Conservation (phyloP, 2,113 vertebrate genomes). For the Solea solea region DNA sequence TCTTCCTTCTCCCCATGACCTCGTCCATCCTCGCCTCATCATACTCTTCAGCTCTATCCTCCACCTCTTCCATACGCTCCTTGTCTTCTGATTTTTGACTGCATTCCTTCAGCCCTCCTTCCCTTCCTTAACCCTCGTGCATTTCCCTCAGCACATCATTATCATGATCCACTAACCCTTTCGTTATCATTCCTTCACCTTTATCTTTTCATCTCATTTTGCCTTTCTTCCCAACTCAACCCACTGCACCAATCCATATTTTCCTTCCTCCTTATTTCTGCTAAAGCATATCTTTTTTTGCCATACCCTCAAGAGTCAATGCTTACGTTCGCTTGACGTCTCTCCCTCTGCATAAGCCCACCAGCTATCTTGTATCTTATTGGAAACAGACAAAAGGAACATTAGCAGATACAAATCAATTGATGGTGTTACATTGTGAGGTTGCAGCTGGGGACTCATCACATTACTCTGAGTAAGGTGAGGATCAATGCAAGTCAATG, state of each 20-base stretch:
- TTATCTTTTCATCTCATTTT: slow-evolving; percentile 32
- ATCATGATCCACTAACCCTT: slow-evolving; percentile 40
- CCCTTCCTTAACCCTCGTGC: slow-evolving; percentile 16
- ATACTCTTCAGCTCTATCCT: slow-evolving; percentile 20
- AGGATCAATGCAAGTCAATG: slow-evolving; percentile 69
- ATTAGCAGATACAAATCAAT: slow-evolving; percentile 65
- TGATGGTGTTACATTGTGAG: slow-evolving; percentile 50
- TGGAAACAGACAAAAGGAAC: slow-evolving; percentile 52
- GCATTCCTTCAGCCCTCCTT: slow-evolving; percentile 30
- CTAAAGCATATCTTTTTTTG: slow-evolving; percentile 14
- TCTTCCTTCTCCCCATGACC: slow-evolving; percentile 18
- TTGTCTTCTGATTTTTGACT: slow-evolving; percentile 52
- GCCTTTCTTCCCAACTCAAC: slow-evolving; percentile 23
- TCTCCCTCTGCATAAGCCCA: background rate
- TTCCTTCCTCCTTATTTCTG: slow-evolving; percentile 20
- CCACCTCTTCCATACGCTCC: slow-evolving; percentile 29
- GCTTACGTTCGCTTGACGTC: background rate
- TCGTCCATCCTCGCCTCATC: slow-evolving; percentile 19
- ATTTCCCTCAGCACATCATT: slow-evolving; percentile 29
- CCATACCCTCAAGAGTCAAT: background rate
- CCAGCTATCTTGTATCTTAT: slow-evolving; percentile 43
- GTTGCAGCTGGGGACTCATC: slow-evolving; percentile 52
- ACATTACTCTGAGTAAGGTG: slow-evolving; percentile 68
- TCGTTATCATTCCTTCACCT: slow-evolving; percentile 16
- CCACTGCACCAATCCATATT: slow-evolving; percentile 4